A percentile compares a stretch with the other conserved stretches of the same genome.
phyloP scores from a whole-genome alignment of 1,140 invertebrate genomes.

The Armadillidium nasatum region DNA sequence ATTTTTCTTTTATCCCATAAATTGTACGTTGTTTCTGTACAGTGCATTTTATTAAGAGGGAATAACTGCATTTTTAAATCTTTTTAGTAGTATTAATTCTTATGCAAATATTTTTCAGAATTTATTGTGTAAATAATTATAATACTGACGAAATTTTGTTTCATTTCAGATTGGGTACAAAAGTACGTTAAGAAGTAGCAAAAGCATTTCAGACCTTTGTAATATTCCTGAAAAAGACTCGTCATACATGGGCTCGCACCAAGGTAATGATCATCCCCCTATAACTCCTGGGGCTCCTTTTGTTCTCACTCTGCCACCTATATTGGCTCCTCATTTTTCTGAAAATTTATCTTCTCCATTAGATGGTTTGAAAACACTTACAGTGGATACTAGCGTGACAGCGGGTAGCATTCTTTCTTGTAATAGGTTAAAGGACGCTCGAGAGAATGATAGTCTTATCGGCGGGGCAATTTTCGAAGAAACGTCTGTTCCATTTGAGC shows the following conservation, averaged over 20 bases:
- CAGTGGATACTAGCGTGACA: not conserved
- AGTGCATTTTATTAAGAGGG: too few species aligned
- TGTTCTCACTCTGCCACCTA: not conserved
- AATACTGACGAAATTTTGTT: not conserved
- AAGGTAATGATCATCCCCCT: conserved; percentile 37
- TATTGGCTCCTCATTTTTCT: not conserved
- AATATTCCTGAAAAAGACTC: conserved; percentile 45
- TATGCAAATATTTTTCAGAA: too few species aligned
- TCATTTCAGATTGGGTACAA: conserved; percentile 64
- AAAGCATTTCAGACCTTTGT: conserved; percentile 71
- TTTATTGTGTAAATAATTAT: too few species aligned
- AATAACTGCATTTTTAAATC: too few species aligned
- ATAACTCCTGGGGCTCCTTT: not conserved
- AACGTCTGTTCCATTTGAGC: conserved; percentile 31
- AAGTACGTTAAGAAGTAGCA: conserved; percentile 71
- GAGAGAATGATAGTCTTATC: not conserved
- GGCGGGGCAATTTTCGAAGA: conserved; percentile 36
- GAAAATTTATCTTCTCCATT: conserved; percentile 2
- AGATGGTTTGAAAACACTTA: not conserved
- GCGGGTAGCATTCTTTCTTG: not conserved
- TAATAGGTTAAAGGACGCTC: not conserved
- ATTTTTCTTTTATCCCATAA: too few species aligned
- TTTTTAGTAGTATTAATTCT: too few species aligned
- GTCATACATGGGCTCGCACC: conserved; percentile 38
- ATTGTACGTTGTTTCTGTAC: too few species aligned